A percentile compares a stretch with the other conserved stretches of the same genome.
phyloP scores from a whole-genome alignment of 2,113 vertebrate genomes.

The Asarcornis scutulata region DNA sequence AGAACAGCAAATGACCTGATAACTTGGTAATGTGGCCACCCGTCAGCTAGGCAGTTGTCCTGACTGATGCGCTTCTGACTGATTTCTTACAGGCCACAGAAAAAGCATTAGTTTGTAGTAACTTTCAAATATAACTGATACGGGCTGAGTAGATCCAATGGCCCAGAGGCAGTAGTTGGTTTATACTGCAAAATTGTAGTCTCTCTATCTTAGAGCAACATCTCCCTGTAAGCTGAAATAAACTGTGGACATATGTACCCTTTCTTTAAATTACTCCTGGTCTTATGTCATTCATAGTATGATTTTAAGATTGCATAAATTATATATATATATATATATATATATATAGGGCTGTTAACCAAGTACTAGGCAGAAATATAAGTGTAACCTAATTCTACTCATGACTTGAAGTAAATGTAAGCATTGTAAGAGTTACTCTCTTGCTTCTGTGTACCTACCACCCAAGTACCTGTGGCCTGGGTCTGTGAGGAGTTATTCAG shows the following conservation, averaged over 20 bases:
- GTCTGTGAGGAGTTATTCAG: not conserved
- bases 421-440: not conserved
- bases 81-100: not conserved
- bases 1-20: slow-evolving; percentile 13
- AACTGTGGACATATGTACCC: not conserved
- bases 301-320: not conserved
- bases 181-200: not conserved
- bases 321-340: not conserved
- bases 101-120: not conserved
- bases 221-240: not conserved
- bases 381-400: not conserved
- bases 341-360: not conserved
- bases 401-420: not conserved
- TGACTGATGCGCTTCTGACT: not conserved
- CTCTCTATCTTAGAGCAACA: not conserved
- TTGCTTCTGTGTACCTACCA: not conserved
- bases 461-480: not conserved
- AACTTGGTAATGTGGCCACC: slow-evolving; percentile 30
- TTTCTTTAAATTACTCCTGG: not conserved
- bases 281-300: not conserved
- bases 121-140: not conserved
- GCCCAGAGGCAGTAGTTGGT: not conserved
- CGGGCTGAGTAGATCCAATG: not conserved
- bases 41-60: not conserved
- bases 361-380: not conserved